Evolutionary conservation across 2,113 vertebrate species (phyloP).

Genomic region (Cisticola juncidis): DNA sequence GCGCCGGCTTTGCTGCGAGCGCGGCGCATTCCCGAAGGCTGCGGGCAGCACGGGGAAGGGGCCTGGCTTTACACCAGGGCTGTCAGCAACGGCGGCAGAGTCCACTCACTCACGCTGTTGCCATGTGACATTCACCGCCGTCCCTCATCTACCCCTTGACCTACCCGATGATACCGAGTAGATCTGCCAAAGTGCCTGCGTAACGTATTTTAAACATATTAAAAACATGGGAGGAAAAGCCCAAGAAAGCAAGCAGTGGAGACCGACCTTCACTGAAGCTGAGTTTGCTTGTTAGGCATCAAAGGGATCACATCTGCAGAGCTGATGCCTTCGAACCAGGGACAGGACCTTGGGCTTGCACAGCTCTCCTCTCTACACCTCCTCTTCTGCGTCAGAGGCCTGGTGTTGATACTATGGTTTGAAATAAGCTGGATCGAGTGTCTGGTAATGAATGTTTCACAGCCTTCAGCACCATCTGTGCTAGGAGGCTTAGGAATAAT

Average conservation of each 20-base stretch:
- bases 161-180: not conserved
- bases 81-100: rapidly evolving
- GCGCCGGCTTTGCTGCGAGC: not conserved
- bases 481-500: not conserved
- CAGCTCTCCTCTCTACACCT: not conserved
- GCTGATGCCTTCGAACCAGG: rapidly evolving
- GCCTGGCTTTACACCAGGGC: rapidly evolving
- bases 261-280: not conserved
- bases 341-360: not conserved
- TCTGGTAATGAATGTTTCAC: not conserved
- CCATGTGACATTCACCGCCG: rapidly evolving
- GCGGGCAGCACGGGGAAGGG: rapidly evolving
- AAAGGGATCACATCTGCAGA: not conserved
- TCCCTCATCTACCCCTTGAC: rapidly evolving
- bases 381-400: not conserved
- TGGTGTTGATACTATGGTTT: not conserved
- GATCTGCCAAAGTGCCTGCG: no score
- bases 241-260: not conserved
- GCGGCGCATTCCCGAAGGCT: no score
- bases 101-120: not conserved
- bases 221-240: not conserved
- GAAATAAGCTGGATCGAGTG: not conserved
- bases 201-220: not conserved
- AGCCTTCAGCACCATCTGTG: not conserved
- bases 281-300: not conserved